Evolutionary conservation across 2,113 vertebrate species (phyloP), one percentile per base, ranked within the genome.

Genomic region (Dissostichus mawsoni): DNA sequence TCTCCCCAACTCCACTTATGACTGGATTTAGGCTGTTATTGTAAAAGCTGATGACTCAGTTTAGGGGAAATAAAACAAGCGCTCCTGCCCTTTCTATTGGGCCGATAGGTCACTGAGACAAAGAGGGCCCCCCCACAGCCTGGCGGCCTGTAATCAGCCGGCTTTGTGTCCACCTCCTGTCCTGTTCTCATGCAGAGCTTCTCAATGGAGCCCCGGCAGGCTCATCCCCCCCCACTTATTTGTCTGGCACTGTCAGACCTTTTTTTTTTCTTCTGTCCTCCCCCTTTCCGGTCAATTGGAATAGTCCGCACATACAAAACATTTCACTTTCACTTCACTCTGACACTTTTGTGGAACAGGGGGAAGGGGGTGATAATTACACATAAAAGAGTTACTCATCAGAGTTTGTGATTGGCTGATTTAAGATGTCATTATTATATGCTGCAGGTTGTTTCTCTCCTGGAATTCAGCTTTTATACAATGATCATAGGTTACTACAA

Each of bases 161-260:
- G 88, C 92, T 93, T 91, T 90, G 91, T 93, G 85, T 92, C 82
- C 83, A 20, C 82, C 88, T 83, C 84, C 87, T 25, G 75, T 61
- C 84, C 86, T 55, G 83, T 88, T 89, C 89, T 81, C 89, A 89
- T 83, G 88, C 80, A 81, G 74, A 84, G 86, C 77, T 78, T 70
- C 76, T 81, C 75, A 73, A 45, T 52, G n/a, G 73, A 80, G 80
- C 70, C 70, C 61, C 58, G 48, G 57, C 68, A 41, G 81, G 63
- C 89, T 88, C 83, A 88, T 83, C 90, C 85, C 36, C 36, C 36
- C 87, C 87, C 85, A 86, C 84, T 91, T 83, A 83, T 90, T 87
- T 90, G 84, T 90, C 87, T 90, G 87, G 59, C 83, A 72, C 81
- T 2, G 76, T 83, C 86, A 76, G 83, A 76, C 67, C 23, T 74